These are phyloP conservation scores for Ophion slaviceki DNA, from an alignment of 2,888 invertebrate species.

Conservation along the genomic window DNA sequence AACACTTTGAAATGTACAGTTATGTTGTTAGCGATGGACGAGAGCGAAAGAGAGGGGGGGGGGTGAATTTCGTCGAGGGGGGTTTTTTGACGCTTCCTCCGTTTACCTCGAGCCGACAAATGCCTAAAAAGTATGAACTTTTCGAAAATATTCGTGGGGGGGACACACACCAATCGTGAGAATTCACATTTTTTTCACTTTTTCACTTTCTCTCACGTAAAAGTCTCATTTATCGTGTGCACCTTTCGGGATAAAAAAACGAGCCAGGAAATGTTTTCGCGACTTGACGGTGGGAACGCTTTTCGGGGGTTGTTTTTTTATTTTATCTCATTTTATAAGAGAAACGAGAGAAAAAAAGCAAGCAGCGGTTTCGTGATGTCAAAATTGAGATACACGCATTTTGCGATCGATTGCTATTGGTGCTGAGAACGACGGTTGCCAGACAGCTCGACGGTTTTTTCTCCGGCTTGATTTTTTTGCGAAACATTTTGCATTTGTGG, in stretches of 20 bases:
- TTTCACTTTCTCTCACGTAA: constrained; percentile 20
- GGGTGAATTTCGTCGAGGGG: constrained; percentile 47
- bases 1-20: constrained; percentile 79
- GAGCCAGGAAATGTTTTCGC: constrained; percentile 23
- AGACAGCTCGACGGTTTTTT: not conserved
- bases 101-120: constrained; percentile 35
- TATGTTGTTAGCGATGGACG: constrained; percentile 72
- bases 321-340: not conserved
- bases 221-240: constrained; percentile 53
- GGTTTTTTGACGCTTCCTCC: constrained; percentile 50
- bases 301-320: constrained; percentile 23
- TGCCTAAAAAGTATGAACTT: constrained; percentile 51
- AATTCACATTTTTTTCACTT: constrained; percentile 69
- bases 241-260: constrained; percentile 43
- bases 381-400: constrained; percentile 21
- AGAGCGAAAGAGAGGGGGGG: constrained; percentile 30
- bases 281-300: constrained; percentile 57
- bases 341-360: constrained; percentile 27
- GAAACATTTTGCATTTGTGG: not conserved
- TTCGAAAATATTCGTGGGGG: constrained; percentile 68
- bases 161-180: constrained; percentile 71
- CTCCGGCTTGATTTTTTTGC: not conserved
- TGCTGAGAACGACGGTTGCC: constrained; percentile 28
- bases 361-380: constrained; percentile 3
- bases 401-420: constrained; percentile 29